phyloP scores from a whole-genome alignment of 2,797 vertebrate species.

The Anisognathus igniventris region DNA sequence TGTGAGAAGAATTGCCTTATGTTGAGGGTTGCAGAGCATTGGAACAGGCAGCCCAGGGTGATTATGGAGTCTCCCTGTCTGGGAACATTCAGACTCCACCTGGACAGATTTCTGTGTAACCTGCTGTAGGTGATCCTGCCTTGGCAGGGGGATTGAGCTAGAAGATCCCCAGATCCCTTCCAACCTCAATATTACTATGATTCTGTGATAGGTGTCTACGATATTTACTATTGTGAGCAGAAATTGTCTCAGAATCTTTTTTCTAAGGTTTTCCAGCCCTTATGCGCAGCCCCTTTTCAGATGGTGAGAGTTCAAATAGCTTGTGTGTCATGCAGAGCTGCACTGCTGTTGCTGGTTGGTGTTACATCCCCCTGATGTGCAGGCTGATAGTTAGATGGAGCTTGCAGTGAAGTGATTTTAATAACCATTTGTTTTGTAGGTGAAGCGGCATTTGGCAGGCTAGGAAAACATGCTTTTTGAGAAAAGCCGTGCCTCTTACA shows the following conservation, averaged over 20 bases:
- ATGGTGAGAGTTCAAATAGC: background rate
- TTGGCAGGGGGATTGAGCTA: background rate
- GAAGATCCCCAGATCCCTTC: background rate
- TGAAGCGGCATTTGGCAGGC: background rate
- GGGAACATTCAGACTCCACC: background rate
- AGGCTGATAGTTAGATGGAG: background rate
- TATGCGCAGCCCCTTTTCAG: fast-evolving
- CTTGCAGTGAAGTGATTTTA: background rate
- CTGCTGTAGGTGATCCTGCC: background rate
- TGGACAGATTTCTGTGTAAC: background rate
- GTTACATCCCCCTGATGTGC: background rate
- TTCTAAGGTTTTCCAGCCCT: background rate
- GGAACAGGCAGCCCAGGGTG: background rate
- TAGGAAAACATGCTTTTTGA: background rate
- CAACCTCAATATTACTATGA: background rate
- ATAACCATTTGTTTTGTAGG: background rate
- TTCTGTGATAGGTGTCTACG: fast-evolving
- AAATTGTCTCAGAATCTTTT: background rate
- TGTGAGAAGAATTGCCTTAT: background rate
- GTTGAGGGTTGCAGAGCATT: background rate
- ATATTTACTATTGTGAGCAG: background rate
- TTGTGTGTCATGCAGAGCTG: background rate
- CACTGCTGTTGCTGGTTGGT: background rate
- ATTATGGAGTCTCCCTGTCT: background rate
- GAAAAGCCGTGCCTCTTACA: background rate